phyloP scores from a whole-genome alignment of 2,113 vertebrate species.

The Oreochromis spilurus region DNA sequence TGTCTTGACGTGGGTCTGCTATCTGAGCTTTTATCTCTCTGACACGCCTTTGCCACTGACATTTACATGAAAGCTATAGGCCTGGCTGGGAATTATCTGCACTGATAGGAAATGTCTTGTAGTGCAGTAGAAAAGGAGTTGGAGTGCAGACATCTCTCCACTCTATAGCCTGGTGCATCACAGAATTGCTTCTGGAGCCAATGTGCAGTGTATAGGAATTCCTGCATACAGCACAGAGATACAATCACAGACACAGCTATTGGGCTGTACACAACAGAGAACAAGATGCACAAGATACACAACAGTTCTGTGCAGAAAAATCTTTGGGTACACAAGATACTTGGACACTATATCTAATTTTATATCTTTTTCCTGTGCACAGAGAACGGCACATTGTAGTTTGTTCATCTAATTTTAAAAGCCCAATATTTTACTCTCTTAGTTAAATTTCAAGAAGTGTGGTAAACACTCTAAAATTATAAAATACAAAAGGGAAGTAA shows the following conservation, averaged over 20 bases:
- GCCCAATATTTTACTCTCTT: neutral
- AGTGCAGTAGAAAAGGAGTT: conserved; percentile 28
- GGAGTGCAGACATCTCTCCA: conserved; percentile 15
- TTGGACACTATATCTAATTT: neutral
- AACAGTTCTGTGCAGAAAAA: neutral
- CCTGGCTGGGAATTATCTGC: conserved; percentile 45
- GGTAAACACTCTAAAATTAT: neutral
- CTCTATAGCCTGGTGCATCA: conserved; percentile 12
- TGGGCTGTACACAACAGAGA: neutral
- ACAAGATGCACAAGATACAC: conserved; percentile 12
- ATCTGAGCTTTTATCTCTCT: conserved; percentile 55
- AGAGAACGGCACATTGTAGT: neutral
- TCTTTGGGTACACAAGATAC: neutral
- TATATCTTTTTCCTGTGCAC: neutral
- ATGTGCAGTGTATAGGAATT: neutral
- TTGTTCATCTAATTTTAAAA: neutral
- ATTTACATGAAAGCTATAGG: conserved; percentile 62
- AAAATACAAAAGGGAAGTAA: neutral
- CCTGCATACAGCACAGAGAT: conserved; percentile 2
- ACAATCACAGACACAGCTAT: conserved; percentile 11
- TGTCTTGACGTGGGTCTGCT: conserved; percentile 11
- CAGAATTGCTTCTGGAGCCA: neutral
- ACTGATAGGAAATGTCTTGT: conserved; percentile 35
- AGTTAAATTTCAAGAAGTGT: neutral
- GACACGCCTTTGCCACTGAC: conserved; percentile 48